Evolutionary conservation across 2,113 vertebrate genomes (phyloP).

Genomic region (Glaucomys volans): DNA sequence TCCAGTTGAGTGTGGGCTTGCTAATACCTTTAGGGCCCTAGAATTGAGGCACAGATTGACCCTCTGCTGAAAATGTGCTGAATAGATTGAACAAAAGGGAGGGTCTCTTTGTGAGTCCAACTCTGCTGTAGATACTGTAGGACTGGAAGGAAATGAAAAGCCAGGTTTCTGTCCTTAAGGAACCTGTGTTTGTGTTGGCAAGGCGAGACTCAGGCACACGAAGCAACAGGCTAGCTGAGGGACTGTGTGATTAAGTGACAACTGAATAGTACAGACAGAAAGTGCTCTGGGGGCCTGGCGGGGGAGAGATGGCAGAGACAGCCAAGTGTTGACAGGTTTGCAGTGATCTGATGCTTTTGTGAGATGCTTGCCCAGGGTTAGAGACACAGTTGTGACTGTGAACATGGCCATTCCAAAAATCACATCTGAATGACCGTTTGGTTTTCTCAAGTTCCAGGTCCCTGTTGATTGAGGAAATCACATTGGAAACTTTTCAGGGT

Average conservation of each 20-base stretch:
- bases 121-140: conserved; percentile 22
- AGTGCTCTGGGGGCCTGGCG: conserved; percentile 58
- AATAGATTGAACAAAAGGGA: conserved; percentile 57
- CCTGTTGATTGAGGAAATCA: conserved; percentile 64
- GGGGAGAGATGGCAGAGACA: conserved; percentile 54
- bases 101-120: neutral
- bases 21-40: neutral
- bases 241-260: conserved; percentile 79
- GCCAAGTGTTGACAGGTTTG: conserved; percentile 78
- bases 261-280: conserved; percentile 69
- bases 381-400: conserved; percentile 48
- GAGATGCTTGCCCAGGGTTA: conserved; percentile 67
- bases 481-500: conserved; percentile 40
- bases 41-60: conserved; percentile 33
- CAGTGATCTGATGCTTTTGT: conserved; percentile 69
- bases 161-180: conserved; percentile 58
- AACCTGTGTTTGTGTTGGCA: conserved; percentile 79
- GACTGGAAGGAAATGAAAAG: conserved; percentile 66
- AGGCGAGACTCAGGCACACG: conserved; percentile 56
- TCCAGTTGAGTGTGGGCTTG: neutral
- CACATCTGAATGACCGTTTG: conserved; percentile 20
- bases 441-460: conserved; percentile 61
- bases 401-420: conserved; percentile 62
- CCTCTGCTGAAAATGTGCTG: conserved; percentile 58
- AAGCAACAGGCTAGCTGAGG: conserved; percentile 67